phyloP scores from a whole-genome alignment of 2,888 invertebrate genomes.

The Dione juno region DNA sequence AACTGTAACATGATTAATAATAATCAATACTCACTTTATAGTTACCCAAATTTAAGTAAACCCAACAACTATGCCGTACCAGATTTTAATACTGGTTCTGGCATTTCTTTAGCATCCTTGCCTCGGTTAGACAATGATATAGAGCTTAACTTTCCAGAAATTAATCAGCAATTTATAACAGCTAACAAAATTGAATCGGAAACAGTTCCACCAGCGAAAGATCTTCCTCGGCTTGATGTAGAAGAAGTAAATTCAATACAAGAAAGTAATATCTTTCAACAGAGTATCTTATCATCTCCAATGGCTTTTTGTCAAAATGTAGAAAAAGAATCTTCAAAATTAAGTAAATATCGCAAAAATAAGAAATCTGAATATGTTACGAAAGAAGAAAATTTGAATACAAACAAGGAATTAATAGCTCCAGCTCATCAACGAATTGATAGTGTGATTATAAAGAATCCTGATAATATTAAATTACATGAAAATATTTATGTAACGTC shows the following conservation, averaged over 20 bases:
- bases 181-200: slow-evolving; percentile 69
- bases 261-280: slow-evolving; percentile 41
- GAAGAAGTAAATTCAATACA: slow-evolving; percentile 43
- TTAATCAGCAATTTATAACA: slow-evolving; percentile 79
- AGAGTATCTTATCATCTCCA: slow-evolving; percentile 42
- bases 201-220: slow-evolving; percentile 49
- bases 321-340: slow-evolving; percentile 65
- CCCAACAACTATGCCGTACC: slow-evolving; percentile 67
- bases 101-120: slow-evolving; percentile 74
- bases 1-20: slow-evolving; percentile 74
- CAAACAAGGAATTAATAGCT: background rate
- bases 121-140: slow-evolving; percentile 78
- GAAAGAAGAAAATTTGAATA: slow-evolving; percentile 22
- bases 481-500: slow-evolving; percentile 50
- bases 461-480: slow-evolving; percentile 64
- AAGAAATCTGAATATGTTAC: slow-evolving; percentile 52
- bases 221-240: slow-evolving; percentile 56
- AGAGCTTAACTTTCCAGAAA: slow-evolving; percentile 78
- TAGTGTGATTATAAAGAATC: slow-evolving; percentile 80
- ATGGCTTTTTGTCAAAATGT: slow-evolving; percentile 49
- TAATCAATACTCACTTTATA: slow-evolving; percentile 60
- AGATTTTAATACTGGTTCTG: slow-evolving; percentile 74
- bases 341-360: slow-evolving; percentile 72
- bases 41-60: slow-evolving; percentile 58
- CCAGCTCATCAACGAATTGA: slow-evolving; percentile 59